A percentile compares a stretch with the other conserved stretches of the same genome.
Conservation (phyloP, 2,113 vertebrate genomes). For the Burhinus oedicnemus region DNA sequence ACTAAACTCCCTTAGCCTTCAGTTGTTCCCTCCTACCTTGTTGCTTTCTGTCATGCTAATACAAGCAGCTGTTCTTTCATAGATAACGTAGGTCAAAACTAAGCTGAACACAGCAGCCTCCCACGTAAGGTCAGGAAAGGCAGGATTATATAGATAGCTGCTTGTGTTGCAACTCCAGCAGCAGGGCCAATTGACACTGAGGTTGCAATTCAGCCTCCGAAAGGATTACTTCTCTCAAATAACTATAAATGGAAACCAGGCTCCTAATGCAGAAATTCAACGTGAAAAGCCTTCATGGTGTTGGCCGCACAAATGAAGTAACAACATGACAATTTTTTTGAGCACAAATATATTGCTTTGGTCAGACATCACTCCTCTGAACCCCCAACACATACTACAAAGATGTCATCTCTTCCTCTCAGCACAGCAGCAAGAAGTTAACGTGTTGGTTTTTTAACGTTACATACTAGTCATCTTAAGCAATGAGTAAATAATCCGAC, state of each 20-base stretch:
- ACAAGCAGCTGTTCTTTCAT: background rate
- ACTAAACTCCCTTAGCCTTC: background rate
- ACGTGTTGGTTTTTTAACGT: background rate
- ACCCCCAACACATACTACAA: background rate
- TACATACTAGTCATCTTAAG: background rate
- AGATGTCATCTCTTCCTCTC: background rate
- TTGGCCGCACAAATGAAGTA: background rate
- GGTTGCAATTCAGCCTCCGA: background rate
- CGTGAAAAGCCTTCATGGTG: background rate
- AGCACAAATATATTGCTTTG: background rate
- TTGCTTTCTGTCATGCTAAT: background rate
- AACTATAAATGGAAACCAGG: background rate
- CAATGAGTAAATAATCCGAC: background rate
- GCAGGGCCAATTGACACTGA: background rate
- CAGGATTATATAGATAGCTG: rapidly evolving
- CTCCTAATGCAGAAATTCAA: background rate
- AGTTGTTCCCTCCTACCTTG: background rate
- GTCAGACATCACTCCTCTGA: background rate
- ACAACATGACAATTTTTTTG: background rate
- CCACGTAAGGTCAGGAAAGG: background rate
- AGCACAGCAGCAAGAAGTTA: background rate
- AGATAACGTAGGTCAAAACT: background rate
- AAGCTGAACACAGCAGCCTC: background rate
- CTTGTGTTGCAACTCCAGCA: background rate
- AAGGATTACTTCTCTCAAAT: background rate